Percentiles rank a stretch among this genome's conserved stretches.
phyloP scores from a whole-genome alignment of 1,140 invertebrate species.

The Ceratitis capitata region DNA sequence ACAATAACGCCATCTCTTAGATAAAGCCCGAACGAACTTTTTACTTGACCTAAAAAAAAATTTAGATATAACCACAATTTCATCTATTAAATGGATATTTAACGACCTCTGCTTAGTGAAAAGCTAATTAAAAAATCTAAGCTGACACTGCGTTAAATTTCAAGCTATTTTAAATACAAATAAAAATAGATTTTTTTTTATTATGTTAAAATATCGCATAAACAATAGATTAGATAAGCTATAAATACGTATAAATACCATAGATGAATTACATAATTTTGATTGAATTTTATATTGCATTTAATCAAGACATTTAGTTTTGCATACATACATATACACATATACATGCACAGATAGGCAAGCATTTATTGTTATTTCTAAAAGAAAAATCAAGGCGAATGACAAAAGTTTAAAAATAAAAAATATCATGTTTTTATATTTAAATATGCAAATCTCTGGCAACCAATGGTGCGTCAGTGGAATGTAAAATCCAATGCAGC shows the following conservation, averaged over 20 bases:
- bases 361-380: neutral
- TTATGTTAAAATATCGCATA: neutral
- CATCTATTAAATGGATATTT: too few relatives aligned
- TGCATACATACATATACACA: too few relatives aligned
- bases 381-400: neutral
- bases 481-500: neutral
- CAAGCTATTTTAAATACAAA: too few relatives aligned
- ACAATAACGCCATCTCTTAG: too few relatives aligned
- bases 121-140: too few relatives aligned
- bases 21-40: too few relatives aligned
- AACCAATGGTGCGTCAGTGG: neutral
- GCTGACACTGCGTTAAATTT: too few relatives aligned
- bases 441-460: neutral
- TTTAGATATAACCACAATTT: too few relatives aligned
- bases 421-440: neutral
- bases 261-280: neutral
- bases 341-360: too few relatives aligned
- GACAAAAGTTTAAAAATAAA: neutral
- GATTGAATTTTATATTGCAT: neutral
- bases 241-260: neutral
- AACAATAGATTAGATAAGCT: neutral
- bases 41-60: too few relatives aligned
- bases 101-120: too few relatives aligned
- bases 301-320: neutral
- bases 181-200: neutral